Conservation (phyloP, 1,140 invertebrate genomes). For the Pseudachorutes palmiensis region DNA sequence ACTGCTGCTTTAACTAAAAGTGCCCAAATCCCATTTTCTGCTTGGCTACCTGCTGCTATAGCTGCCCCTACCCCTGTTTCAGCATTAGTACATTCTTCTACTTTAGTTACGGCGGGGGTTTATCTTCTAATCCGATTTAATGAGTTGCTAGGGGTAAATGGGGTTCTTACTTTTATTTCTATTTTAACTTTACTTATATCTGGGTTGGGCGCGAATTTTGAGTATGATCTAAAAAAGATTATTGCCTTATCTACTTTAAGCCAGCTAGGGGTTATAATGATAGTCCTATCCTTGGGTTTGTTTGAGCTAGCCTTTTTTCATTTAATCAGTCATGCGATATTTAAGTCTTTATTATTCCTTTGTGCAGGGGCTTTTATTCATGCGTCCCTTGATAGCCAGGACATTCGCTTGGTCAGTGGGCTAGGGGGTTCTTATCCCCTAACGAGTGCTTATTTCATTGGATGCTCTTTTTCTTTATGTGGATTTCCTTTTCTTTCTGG, state of each 20-base stretch:
- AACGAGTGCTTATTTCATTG: conserved; percentile 46
- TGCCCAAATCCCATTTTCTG: conserved; percentile 63
- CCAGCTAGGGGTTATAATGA: conserved; percentile 58
- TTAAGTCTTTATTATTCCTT: conserved; percentile 58
- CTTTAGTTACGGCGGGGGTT: conserved; percentile 60
- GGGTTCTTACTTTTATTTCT: conserved; percentile 46
- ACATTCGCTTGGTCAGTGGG: conserved; percentile 52
- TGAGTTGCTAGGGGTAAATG: conserved; percentile 41
- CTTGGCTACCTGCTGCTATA: conserved; percentile 60
- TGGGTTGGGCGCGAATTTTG: conserved; percentile 51
- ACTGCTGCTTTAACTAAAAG: conserved; percentile 58
- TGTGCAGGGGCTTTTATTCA: conserved; percentile 54
- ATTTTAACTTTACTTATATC: conserved; percentile 54
- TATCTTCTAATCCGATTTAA: conserved; percentile 59
- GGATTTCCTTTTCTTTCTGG: conserved; percentile 52
- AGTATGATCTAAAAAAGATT: conserved; percentile 60
- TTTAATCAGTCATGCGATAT: conserved; percentile 54
- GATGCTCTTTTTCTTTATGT: conserved; percentile 49
- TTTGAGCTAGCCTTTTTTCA: conserved; percentile 52
- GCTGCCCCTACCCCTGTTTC: conserved; percentile 60
- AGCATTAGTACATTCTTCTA: conserved; percentile 64
- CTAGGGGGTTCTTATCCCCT: conserved; percentile 44
- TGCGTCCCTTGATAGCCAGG: conserved; percentile 51
- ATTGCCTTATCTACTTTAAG: conserved; percentile 63
- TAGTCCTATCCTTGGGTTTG: conserved; percentile 46